Evolutionary conservation across 2,888 invertebrate genomes (phyloP).

Genomic region (Uloborus plumipes): DNA sequence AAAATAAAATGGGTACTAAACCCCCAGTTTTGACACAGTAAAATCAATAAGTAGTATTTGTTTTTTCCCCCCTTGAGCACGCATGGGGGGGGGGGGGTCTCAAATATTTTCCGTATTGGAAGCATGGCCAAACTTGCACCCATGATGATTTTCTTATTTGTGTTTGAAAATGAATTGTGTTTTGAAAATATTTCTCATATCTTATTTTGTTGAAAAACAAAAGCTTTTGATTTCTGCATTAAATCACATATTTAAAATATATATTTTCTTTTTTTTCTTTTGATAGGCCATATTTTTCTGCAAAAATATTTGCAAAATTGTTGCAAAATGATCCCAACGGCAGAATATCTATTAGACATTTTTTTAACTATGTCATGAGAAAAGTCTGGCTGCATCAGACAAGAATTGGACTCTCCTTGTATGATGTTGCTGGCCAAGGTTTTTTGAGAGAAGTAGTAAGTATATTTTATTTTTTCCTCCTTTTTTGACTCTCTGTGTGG

Average conservation of each 20-base stretch:
- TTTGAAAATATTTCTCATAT: neutral
- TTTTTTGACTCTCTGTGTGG: too few relatives aligned
- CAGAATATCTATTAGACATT: slow-evolving; percentile 86
- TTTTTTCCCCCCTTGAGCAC: too few relatives aligned
- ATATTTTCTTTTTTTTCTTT: neutral
- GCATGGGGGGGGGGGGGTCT: too few relatives aligned
- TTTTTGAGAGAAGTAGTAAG: slow-evolving; percentile 85
- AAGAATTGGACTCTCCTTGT: slow-evolving; percentile 90
- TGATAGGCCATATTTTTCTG: slow-evolving; percentile 82
- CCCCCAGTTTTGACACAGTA: too few relatives aligned
- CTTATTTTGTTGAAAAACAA: neutral
- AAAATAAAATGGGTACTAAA: too few relatives aligned
- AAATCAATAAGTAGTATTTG: too few relatives aligned
- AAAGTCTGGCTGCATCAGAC: slow-evolving; percentile 96
- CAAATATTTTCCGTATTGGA: too few relatives aligned
- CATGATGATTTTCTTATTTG: neutral
- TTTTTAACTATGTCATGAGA: slow-evolving; percentile 95
- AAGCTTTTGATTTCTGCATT: neutral
- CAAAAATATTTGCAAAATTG: slow-evolving; percentile 88
- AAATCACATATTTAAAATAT: neutral
- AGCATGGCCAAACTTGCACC: too few relatives aligned
- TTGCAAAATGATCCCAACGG: slow-evolving; percentile 89
- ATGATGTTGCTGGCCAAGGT: slow-evolving; percentile 93
- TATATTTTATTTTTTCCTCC: slow-evolving; percentile 6
- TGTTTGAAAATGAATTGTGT: neutral